A percentile compares a stretch with the other conserved stretches of the same genome.
These are phyloP conservation scores for Cebidichthys violaceus DNA, from an alignment of 2,113 vertebrate genomes.

Conservation along the genomic window DNA sequence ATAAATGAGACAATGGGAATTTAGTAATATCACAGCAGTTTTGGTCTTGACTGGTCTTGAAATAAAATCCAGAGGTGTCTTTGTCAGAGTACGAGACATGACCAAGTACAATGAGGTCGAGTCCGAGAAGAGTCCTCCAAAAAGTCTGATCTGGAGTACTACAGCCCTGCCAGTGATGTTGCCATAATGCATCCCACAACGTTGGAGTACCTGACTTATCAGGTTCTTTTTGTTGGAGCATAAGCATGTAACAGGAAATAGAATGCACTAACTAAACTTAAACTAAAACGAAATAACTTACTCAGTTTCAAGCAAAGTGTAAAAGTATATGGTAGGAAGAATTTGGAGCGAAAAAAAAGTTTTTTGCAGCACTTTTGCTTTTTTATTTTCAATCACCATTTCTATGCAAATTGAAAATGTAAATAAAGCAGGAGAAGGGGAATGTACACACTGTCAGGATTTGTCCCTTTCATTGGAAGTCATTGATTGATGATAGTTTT, in stretches of 20 bases:
- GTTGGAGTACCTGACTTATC: too few species aligned
- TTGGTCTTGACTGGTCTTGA: too few species aligned
- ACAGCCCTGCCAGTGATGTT: too few species aligned
- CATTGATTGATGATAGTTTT: conserved; percentile 11
- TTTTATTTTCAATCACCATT: neutral
- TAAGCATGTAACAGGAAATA: neutral
- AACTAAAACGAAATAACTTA: neutral
- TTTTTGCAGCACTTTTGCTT: neutral
- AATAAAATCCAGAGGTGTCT: too few species aligned
- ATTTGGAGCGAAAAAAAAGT: too few species aligned
- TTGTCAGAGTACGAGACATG: too few species aligned
- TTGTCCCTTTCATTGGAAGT: neutral
- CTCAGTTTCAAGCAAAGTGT: neutral
- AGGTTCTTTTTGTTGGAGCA: neutral
- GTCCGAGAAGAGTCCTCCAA: too few species aligned
- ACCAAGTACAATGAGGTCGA: too few species aligned
- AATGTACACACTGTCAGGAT: neutral
- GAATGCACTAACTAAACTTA: neutral
- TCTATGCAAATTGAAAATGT: neutral
- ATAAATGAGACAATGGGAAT: too few species aligned
- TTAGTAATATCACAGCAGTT: too few species aligned
- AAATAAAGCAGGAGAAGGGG: neutral
- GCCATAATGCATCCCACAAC: too few species aligned
- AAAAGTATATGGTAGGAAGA: neutral
- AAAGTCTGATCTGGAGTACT: too few species aligned